Percentiles rank a stretch among this genome's conserved stretches.
Evolutionary conservation across 2,113 vertebrate species (phyloP).

Genomic region (Gallinago media): DNA sequence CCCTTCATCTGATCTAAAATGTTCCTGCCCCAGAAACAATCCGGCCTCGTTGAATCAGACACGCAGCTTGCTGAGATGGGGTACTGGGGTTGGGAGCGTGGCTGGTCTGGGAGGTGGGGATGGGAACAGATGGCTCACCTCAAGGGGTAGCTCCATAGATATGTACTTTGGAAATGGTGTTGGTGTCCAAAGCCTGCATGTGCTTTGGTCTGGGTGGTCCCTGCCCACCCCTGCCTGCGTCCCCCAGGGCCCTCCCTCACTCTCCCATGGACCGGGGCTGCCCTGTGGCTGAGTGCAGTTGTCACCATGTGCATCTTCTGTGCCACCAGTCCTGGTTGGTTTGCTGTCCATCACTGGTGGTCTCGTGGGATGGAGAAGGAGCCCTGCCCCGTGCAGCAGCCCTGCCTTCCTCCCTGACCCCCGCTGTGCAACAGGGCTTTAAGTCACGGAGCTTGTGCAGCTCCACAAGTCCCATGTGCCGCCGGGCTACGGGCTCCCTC

Average conservation of each 20-base stretch:
- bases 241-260: neutral
- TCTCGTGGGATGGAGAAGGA: neutral
- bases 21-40: neutral
- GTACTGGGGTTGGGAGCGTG: fast-evolving
- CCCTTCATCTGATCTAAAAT: neutral
- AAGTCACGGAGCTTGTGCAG: neutral
- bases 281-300: neutral
- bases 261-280: fast-evolving
- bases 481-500: neutral
- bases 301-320: fast-evolving
- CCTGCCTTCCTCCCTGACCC: fast-evolving
- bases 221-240: fast-evolving
- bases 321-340: fast-evolving
- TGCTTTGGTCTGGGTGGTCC: neutral
- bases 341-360: neutral
- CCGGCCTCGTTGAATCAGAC: neutral
- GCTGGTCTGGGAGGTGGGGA: neutral
- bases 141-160: neutral
- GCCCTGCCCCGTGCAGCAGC: neutral
- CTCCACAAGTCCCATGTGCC: neutral
- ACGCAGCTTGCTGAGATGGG: neutral
- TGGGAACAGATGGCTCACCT: neutral
- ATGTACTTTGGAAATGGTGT: neutral
- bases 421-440: neutral
- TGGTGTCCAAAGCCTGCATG: neutral